A percentile compares a stretch with the other conserved stretches of the same genome.
Conservation (phyloP, 1,140 invertebrate genomes). For the Nixonia krombeini region DNA sequence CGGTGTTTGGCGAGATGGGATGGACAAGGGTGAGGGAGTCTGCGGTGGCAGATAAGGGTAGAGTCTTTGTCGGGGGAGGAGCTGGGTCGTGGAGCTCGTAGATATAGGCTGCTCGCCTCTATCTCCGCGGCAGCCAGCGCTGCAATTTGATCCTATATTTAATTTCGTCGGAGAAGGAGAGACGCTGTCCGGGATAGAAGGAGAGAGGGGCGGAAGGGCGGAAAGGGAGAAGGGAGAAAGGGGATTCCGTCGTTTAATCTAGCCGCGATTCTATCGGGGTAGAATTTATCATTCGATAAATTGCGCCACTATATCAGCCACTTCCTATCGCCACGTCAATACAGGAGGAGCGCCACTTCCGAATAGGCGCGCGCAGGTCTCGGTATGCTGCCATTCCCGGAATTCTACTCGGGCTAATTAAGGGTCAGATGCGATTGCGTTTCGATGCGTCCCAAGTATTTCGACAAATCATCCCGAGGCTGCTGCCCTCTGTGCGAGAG, state of each 20-base stretch:
- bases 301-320: constrained; percentile 63
- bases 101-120: constrained; percentile 34
- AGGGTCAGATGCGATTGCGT: constrained; percentile 47
- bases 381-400: constrained; percentile 39
- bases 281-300: constrained; percentile 73
- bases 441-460: constrained; percentile 40
- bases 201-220: constrained; percentile 41
- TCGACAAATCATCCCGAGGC: constrained; percentile 17
- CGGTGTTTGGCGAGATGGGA: constrained; percentile 59
- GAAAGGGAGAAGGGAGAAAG: constrained; percentile 49
- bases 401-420: constrained; percentile 51
- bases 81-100: constrained; percentile 26
- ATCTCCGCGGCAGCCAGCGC: constrained; percentile 37
- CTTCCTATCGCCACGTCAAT: constrained; percentile 53
- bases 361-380: constrained; percentile 37
- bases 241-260: constrained; percentile 70
- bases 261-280: constrained; percentile 69
- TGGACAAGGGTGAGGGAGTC: constrained; percentile 52
- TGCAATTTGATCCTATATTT: constrained; percentile 71
- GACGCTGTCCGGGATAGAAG: too few relatives aligned
- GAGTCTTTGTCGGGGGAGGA: constrained; percentile 32
- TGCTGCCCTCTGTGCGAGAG: constrained; percentile 2
- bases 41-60: constrained; percentile 65
- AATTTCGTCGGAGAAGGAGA: constrained; percentile 60
- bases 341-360: constrained; percentile 45